These are phyloP conservation scores for Heteromyza rotundicornis DNA, from an alignment of 2,888 invertebrate species.

Conservation along the genomic window DNA sequence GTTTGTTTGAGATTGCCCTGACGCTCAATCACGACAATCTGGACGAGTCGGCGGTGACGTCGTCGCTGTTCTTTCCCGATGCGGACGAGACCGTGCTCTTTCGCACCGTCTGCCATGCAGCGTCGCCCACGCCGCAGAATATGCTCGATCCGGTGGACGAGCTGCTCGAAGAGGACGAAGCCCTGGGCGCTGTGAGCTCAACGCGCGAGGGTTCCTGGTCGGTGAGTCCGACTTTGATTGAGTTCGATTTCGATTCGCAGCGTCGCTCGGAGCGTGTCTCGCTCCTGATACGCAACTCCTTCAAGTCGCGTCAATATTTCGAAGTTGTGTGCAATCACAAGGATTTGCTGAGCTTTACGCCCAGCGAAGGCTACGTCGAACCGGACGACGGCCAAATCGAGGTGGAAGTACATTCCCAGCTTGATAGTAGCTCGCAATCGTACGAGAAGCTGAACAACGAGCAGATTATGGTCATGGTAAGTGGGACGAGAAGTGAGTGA, in stretches of 20 bases:
- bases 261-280: conserved; percentile 25
- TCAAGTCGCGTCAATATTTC: conserved; percentile 49
- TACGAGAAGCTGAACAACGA: conserved; percentile 29
- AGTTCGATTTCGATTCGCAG: conserved; percentile 33
- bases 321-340: conserved; percentile 48
- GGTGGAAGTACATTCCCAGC: conserved; percentile 35
- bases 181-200: conserved; percentile 25
- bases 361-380: conserved; percentile 46
- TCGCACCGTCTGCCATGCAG: conserved; percentile 51
- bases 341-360: conserved; percentile 48
- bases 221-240: conserved; percentile 44
- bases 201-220: conserved; percentile 44
- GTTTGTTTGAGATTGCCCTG: conserved; percentile 55
- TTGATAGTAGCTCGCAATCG: conserved; percentile 26
- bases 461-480: conserved; percentile 44
- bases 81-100: conserved; percentile 60
- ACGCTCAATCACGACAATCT: conserved; percentile 55
- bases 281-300: conserved; percentile 44
- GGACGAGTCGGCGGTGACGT: conserved; percentile 51
- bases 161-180: conserved; percentile 36
- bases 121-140: conserved; percentile 40
- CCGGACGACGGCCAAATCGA: conserved; percentile 48
- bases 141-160: conserved; percentile 51
- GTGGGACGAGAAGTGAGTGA: conserved; percentile 12
- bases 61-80: conserved; percentile 52